These are phyloP conservation scores for Brachystomella parvula DNA, from an alignment of 1,140 invertebrate genomes.

Conservation along the genomic window DNA sequence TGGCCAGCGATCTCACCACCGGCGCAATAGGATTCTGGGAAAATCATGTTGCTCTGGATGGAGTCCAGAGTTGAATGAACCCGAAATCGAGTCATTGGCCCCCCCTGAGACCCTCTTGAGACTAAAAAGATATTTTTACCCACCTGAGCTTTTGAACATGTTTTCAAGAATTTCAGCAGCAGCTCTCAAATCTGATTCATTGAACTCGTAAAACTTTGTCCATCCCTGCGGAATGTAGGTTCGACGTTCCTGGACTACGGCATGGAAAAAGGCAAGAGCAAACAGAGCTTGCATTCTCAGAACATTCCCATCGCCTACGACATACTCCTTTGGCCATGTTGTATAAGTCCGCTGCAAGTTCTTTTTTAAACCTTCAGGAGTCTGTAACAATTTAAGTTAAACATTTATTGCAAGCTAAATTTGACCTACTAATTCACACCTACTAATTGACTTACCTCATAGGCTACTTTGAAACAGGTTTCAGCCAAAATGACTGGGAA, in stretches of 20 bases:
- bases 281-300: constrained; percentile 54
- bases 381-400: constrained; percentile 41
- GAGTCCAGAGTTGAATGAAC: too few relatives aligned
- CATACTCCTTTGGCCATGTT: constrained; percentile 50
- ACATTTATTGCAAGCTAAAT: background rate
- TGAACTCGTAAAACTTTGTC: constrained; percentile 86
- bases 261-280: constrained; percentile 71
- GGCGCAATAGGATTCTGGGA: too few relatives aligned
- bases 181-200: constrained; percentile 69
- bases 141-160: constrained; percentile 30
- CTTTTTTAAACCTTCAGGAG: constrained; percentile 59
- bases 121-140: constrained; percentile 6
- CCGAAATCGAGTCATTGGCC: too few relatives aligned
- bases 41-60: too few relatives aligned
- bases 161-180: constrained; percentile 55
- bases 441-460: constrained; percentile 57
- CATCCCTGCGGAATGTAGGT: constrained; percentile 79
- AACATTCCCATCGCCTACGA: constrained; percentile 46
- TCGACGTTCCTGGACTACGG: constrained; percentile 76
- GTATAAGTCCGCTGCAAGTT: constrained; percentile 55
- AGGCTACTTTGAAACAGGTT: constrained; percentile 70
- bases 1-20: too few relatives aligned
- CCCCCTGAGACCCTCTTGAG: background rate
- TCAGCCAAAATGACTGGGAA: constrained; percentile 59
- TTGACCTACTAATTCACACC: background rate